Percentiles rank a stretch among this genome's conserved stretches.
These are phyloP conservation scores for Patagioenas fasciata DNA, from an alignment of 2,113 vertebrate species.

Conservation along the genomic window DNA sequence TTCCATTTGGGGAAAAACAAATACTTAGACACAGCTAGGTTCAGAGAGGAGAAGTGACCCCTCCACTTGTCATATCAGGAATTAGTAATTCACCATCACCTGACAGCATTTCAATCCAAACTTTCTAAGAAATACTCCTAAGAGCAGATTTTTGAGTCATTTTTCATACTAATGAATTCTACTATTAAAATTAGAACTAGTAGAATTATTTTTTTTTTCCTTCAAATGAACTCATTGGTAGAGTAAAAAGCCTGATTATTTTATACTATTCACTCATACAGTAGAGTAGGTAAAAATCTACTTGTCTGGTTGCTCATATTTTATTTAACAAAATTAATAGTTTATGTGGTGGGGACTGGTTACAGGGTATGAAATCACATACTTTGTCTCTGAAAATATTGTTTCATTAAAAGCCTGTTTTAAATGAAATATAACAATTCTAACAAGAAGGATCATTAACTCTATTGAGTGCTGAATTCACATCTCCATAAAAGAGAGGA, in stretches of 20 bases:
- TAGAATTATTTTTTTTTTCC: background rate
- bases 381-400: background rate
- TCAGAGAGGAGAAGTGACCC: background rate
- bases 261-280: background rate
- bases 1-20: background rate
- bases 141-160: background rate
- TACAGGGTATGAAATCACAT: background rate
- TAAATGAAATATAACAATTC: background rate
- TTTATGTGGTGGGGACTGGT: fast-evolving
- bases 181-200: background rate
- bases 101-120: background rate
- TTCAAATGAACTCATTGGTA: background rate
- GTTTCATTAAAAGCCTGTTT: background rate
- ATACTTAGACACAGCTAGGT: background rate
- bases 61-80: fast-evolving
- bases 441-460: background rate
- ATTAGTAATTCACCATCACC: background rate
- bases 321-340: background rate
- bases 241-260: background rate
- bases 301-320: background rate
- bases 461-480: background rate
- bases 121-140: background rate
- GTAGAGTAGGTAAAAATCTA: background rate
- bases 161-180: background rate
- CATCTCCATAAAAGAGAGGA: background rate